Evolutionary conservation across 2,113 vertebrate genomes (phyloP).

Genomic region (Regulus satrapa): DNA sequence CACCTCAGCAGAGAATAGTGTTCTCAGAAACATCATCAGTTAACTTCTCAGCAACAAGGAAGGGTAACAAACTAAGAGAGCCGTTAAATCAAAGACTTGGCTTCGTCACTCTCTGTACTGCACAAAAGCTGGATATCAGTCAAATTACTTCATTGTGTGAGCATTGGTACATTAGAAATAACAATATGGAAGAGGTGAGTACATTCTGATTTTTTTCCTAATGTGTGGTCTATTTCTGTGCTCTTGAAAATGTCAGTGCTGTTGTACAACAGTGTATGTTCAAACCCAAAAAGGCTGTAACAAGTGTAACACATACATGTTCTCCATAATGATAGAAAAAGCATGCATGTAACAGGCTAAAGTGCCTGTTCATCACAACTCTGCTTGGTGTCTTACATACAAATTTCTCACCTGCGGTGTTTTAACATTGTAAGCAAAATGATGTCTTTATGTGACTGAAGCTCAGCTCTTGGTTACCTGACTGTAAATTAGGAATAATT

Average conservation of each 20-base stretch:
- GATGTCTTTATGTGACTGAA: not conserved
- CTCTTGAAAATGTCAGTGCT: not conserved
- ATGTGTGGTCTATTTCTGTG: not conserved
- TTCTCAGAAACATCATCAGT: not conserved
- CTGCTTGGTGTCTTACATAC: not conserved
- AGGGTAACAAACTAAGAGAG: not conserved
- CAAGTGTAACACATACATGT: not conserved
- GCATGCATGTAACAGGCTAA: not conserved
- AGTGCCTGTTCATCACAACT: not conserved
- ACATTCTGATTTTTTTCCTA: not conserved
- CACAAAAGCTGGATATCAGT: not conserved
- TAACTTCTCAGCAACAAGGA: not conserved
- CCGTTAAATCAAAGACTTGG: not conserved
- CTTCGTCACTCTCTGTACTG: not conserved
- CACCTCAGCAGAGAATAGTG: not conserved
- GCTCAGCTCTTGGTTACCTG: not conserved
- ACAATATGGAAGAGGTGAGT: not conserved
- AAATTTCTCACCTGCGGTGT: not conserved
- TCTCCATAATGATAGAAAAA: not conserved
- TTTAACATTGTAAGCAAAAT: not conserved
- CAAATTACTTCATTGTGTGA: fast-evolving
- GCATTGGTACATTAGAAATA: not conserved
- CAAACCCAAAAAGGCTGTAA: not conserved
- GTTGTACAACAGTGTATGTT: not conserved
- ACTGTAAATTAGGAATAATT: not conserved